A percentile compares a stretch with the other conserved stretches of the same genome.
phyloP scores from a whole-genome alignment of 2,888 invertebrate genomes.

The Tanypteryx hageni region DNA sequence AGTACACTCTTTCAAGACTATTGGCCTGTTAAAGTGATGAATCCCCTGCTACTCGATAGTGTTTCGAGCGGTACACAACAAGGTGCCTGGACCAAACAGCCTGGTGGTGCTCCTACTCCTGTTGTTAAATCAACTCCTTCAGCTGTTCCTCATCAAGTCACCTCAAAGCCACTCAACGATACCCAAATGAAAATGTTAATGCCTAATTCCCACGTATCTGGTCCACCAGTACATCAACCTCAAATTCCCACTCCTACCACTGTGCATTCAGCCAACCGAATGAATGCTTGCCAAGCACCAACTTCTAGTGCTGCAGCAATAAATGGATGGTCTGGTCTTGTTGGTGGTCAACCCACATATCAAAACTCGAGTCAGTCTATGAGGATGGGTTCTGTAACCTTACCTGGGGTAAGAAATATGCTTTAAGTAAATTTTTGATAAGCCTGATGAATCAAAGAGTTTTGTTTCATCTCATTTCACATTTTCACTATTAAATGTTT shows the following conservation, averaged over 20 bases:
- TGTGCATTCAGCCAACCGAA: slow-evolving; percentile 21
- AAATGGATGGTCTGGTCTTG: slow-evolving; percentile 76
- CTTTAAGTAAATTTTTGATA: background rate
- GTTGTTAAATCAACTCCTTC: slow-evolving; percentile 50
- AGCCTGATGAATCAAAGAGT: background rate
- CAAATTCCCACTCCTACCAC: slow-evolving; percentile 50
- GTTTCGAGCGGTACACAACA: slow-evolving; percentile 67
- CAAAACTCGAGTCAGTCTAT: slow-evolving; percentile 68
- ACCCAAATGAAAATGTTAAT: slow-evolving; percentile 45
- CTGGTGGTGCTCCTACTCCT: slow-evolving; percentile 67
- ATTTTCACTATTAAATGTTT: background rate
- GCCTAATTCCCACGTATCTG: slow-evolving; percentile 29
- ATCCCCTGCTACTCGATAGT: slow-evolving; percentile 72
- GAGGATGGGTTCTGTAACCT: slow-evolving; percentile 15
- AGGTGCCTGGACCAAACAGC: slow-evolving; percentile 69
- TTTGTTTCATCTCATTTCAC: background rate
- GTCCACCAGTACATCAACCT: background rate
- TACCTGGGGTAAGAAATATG: background rate
- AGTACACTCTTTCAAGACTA: slow-evolving; percentile 94
- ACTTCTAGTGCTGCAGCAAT: slow-evolving; percentile 70
- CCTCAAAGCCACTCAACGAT: slow-evolving; percentile 25
- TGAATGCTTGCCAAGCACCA: slow-evolving; percentile 41
- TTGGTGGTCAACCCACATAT: slow-evolving; percentile 75
- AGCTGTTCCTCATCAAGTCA: background rate
- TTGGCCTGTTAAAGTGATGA: slow-evolving; percentile 93